Percentiles rank a stretch among this genome's conserved stretches.
These are phyloP conservation scores for Macrosteles quadrilineatus DNA, from an alignment of 1,140 invertebrate species.

Conservation along the genomic window DNA sequence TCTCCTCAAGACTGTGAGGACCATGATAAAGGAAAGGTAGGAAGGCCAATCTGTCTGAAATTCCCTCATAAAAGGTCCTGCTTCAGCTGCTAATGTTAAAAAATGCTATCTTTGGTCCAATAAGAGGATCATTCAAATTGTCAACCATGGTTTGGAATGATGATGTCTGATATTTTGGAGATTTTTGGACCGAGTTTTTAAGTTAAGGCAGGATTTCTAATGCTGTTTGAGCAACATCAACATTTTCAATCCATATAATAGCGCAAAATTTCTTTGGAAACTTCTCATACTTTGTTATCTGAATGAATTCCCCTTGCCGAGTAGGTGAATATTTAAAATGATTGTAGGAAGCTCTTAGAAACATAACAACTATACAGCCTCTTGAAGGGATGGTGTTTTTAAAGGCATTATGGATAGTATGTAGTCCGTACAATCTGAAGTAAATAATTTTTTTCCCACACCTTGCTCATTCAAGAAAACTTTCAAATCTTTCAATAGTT, in stretches of 20 bases:
- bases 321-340: neutral
- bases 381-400: neutral
- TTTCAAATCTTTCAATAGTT: neutral
- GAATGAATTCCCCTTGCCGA: neutral
- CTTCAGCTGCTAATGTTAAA: constrained; percentile 20
- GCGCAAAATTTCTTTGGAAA: neutral
- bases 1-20: neutral
- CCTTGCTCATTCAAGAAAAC: neutral
- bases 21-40: constrained; percentile 29
- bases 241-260: neutral
- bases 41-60: constrained; percentile 36
- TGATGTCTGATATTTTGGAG: no score
- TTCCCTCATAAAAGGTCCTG: constrained; percentile 35
- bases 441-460: no score
- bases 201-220: neutral
- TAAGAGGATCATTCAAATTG: neutral
- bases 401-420: neutral
- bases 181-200: no score
- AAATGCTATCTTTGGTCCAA: constrained; percentile 5
- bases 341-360: neutral
- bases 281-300: neutral
- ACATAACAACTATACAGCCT: no score
- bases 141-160: neutral
- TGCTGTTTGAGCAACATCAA: neutral
- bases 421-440: neutral